Evolutionary conservation across 2,113 vertebrate species (phyloP), one percentile per base, ranked within the genome.

Genomic region (Camelus dromedarius): DNA sequence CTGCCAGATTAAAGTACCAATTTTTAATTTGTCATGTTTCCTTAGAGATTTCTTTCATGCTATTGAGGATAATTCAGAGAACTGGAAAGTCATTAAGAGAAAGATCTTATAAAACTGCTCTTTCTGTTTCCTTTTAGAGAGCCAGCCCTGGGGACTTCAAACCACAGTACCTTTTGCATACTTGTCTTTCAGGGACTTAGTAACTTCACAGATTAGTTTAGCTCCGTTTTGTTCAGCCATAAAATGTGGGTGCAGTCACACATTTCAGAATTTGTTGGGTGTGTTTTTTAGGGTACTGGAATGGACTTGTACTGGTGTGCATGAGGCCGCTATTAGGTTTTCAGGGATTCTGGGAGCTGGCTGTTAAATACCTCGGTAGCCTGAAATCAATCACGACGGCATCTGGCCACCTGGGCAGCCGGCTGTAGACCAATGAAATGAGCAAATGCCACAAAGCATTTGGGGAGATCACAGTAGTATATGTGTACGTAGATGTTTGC

Each of bases 131-230:
- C 56, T 91, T 85, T 22, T 77, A 70, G 96, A 95, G 79, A 56
- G 50, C 91, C 69, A 94, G 95, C 85, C 70, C 94, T 93, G 95
- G 72, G 30, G 94, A n/a, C 62, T 93, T 24, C 42, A 50, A 24
- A n/a, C 50, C 35, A 5, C 11, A 46, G 67, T 22, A 50, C 60
- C 77, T 80, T 89, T n/a, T 60, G 9, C 75, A 10, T 32, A 15
- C 28, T 6, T 82, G 42, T 73, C 38, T 73, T 46, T 95, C 20
- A 32, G 32, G 35, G 70, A 22, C 46, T 92, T 80, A 32, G 10
- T 90, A 24, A 28, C 58, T 60, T 95, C 16, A 66, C 30, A 50
- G 84, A 52, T 60, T n/a, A 42, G 56, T 19, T 69, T 67, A 90
- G 69, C n/a, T 83, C 69, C 18, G 38, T 28, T 18, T 75, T 58